A percentile compares a stretch with the other conserved stretches of the same genome.
These are phyloP conservation scores for Zaprionus inermis DNA, from an alignment of 1,140 invertebrate genomes.

Conservation along the genomic window DNA sequence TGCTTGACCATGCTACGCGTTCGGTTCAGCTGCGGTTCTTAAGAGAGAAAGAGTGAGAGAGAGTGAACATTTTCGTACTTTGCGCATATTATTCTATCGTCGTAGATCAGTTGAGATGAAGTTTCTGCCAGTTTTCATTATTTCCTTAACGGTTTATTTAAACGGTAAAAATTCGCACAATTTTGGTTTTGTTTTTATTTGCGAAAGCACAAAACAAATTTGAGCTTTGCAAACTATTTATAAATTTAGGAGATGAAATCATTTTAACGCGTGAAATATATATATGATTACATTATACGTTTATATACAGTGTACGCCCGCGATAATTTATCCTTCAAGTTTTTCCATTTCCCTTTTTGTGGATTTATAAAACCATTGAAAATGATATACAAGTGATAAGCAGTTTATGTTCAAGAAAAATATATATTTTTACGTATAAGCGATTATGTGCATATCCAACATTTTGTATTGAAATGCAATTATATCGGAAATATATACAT, in stretches of 20 bases:
- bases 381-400: no score
- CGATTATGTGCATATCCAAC: no score
- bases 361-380: no score
- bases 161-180: conserved; percentile 44
- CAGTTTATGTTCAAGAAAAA: no score
- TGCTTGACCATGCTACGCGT: conserved; percentile 65
- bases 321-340: not conserved
- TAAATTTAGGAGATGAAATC: conserved; percentile 77
- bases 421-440: no score
- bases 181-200: not conserved
- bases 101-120: conserved; percentile 57
- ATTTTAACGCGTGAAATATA: conserved; percentile 54
- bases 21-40: conserved; percentile 40
- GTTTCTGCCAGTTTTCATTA: conserved; percentile 40
- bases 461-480: no score
- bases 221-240: conserved; percentile 56
- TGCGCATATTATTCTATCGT: conserved; percentile 43
- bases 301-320: not conserved
- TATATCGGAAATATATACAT: no score
- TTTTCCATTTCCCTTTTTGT: no score
- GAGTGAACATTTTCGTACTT: conserved; percentile 53
- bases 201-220: conserved; percentile 9
- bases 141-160: conserved; percentile 39
- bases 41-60: no score
- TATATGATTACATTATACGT: conserved; percentile 3